phyloP scores from a whole-genome alignment of 2,797 vertebrate species.

The Sebastes cheni region DNA sequence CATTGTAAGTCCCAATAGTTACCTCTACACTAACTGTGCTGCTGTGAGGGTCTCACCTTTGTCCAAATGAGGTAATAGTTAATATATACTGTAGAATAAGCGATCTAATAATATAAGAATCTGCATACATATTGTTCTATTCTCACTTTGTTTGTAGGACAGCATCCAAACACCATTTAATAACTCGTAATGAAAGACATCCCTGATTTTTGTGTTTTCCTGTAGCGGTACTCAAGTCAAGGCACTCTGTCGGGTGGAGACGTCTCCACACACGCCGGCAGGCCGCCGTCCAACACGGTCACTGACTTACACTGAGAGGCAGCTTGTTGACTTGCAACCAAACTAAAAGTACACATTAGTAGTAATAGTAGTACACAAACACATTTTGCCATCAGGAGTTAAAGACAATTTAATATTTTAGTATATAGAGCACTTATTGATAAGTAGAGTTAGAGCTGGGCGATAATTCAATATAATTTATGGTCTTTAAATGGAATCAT shows the following conservation, averaged over 20 bases:
- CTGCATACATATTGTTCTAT: not conserved
- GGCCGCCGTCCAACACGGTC: slow-evolving; percentile 18
- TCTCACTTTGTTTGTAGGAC: slow-evolving; percentile 16
- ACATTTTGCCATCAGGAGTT: not conserved
- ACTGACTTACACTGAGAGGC: slow-evolving; percentile 20
- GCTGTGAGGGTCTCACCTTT: not conserved
- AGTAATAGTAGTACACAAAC: not conserved
- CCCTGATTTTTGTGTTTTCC: slow-evolving; percentile 63
- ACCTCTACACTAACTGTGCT: not conserved
- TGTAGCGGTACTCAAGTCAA: slow-evolving; percentile 68
- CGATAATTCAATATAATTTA: too few relatives aligned
- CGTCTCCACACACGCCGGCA: slow-evolving; percentile 12
- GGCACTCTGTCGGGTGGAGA: slow-evolving; percentile 74
- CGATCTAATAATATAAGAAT: not conserved
- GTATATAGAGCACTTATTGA: not conserved
- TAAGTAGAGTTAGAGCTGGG: not conserved
- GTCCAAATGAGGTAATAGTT: not conserved
- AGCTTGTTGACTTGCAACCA: slow-evolving; percentile 34
- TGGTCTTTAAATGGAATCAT: too few relatives aligned
- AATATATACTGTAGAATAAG: not conserved
- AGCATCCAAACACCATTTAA: slow-evolving; percentile 25
- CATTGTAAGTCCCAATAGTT: not conserved
- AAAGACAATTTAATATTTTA: not conserved
- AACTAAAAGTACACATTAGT: not conserved
- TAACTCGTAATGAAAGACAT: slow-evolving; percentile 48